phyloP scores from a whole-genome alignment of 2,888 invertebrate genomes.

The Salticus scenicus region DNA sequence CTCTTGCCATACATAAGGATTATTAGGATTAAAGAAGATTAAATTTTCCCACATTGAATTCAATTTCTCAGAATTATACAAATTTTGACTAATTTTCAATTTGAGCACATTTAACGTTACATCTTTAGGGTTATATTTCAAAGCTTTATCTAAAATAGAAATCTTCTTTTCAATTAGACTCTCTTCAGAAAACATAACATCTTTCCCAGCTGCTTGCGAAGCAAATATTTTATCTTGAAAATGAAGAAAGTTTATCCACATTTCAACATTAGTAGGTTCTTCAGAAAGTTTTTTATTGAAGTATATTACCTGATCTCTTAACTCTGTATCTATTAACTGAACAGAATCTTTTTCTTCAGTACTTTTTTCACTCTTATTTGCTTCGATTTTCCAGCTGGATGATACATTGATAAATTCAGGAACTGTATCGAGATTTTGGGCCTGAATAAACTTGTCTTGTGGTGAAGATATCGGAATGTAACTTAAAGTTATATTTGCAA shows the following conservation, averaged over 20 bases:
- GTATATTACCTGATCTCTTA: constrained; percentile 33
- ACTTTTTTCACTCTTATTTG: constrained; percentile 20
- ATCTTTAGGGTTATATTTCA: constrained; percentile 75
- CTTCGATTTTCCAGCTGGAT: constrained; percentile 40
- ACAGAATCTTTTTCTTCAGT: neutral
- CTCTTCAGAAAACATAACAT: neutral
- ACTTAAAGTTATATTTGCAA: neutral
- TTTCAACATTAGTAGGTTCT: constrained; percentile 74
- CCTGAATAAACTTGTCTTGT: neutral
- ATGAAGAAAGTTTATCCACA: constrained; percentile 77
- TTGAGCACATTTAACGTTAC: constrained; percentile 75
- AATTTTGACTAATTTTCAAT: constrained; percentile 74
- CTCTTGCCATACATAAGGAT: constrained; percentile 75
- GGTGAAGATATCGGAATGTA: constrained; percentile 26
- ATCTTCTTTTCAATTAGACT: constrained; percentile 76
- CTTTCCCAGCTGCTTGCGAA: neutral
- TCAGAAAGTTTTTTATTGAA: constrained; percentile 75
- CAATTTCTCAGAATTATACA: constrained; percentile 74
- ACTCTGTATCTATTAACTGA: neutral
- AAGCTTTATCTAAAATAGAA: constrained; percentile 76
- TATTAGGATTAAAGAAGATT: constrained; percentile 76
- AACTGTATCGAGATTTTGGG: neutral
- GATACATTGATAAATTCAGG: constrained; percentile 52
- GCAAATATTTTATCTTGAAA: constrained; percentile 75
- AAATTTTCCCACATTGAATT: constrained; percentile 76